phyloP scores from a whole-genome alignment of 2,888 invertebrate genomes.

The Acholoe squamosa region DNA sequence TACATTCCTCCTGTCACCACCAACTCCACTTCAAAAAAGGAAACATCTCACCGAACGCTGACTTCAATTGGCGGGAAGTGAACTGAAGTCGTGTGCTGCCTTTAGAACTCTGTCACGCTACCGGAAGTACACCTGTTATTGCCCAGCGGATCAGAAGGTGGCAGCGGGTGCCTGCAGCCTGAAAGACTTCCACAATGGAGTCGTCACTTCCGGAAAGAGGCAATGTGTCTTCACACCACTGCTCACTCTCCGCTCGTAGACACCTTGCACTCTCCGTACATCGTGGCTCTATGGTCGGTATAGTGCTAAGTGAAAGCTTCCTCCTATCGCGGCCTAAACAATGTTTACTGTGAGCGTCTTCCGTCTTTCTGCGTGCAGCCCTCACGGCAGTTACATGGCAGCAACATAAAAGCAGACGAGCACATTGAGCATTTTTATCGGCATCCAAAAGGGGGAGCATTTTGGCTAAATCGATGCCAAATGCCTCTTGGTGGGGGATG shows the following conservation, averaged over 20 bases:
- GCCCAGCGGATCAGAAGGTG: not conserved
- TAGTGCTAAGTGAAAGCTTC: slow-evolving; percentile 25
- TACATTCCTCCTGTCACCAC: slow-evolving; percentile 15
- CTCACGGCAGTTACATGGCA: not conserved
- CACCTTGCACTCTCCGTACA: not conserved
- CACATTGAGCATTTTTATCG: slow-evolving; percentile 5
- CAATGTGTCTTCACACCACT: not conserved
- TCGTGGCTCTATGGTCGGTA: not conserved
- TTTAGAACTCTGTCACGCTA: not conserved
- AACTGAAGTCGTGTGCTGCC: not conserved
- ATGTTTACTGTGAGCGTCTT: slow-evolving; percentile 27
- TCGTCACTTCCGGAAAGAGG: slow-evolving; percentile 9
- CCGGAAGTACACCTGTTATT: slow-evolving; percentile 48
- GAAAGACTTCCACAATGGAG: not conserved
- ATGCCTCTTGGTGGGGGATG: not conserved
- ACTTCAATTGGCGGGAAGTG: not conserved
- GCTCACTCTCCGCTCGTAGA: slow-evolving; percentile 11
- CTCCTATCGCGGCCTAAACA: slow-evolving; percentile 27
- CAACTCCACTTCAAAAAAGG: not conserved
- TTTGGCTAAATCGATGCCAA: slow-evolving; percentile 33
- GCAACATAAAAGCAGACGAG: not conserved
- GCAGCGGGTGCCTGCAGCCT: not conserved
- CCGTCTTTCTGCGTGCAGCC: not conserved
- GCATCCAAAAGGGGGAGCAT: not conserved
- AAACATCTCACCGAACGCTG: not conserved